Conservation (phyloP, 2,797 vertebrate species). For the Leptatherina wallacei region DNA sequence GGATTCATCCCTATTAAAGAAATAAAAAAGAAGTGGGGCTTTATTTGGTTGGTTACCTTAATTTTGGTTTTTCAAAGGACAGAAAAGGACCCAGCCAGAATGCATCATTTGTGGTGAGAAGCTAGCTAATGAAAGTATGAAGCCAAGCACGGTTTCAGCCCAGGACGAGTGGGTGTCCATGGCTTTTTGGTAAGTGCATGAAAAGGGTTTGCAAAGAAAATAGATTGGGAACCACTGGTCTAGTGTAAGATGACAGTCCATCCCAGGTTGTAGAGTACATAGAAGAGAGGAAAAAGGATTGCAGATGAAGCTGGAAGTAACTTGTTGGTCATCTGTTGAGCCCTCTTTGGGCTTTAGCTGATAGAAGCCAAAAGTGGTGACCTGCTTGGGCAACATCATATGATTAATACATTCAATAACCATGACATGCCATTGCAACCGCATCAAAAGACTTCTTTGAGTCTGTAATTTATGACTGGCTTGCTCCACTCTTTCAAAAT, state of each 20-base stretch:
- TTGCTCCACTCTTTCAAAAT: constrained; percentile 6
- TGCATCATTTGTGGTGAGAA: too few species aligned
- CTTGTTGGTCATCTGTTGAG: neutral
- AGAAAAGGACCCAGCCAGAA: too few species aligned
- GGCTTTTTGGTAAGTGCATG: neutral
- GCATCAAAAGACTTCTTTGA: constrained; percentile 6
- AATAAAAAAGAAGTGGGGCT: neutral
- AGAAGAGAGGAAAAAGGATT: neutral
- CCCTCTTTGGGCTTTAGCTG: neutral
- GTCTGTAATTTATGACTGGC: neutral
- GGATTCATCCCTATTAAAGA: neutral
- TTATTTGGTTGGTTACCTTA: too few species aligned
- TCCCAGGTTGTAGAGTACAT: neutral
- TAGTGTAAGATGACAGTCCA: neutral
- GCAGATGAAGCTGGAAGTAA: neutral
- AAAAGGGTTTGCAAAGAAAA: neutral
- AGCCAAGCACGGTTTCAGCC: too few species aligned
- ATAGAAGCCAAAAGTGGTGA: too few species aligned
- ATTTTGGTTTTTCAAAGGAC: too few species aligned
- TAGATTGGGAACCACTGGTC: neutral
- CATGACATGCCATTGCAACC: constrained; percentile 9
- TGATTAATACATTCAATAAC: constrained; percentile 18
- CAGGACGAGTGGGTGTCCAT: too few species aligned
- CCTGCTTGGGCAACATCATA: constrained; percentile 15
- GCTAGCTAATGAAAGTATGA: too few species aligned